Evolutionary conservation across 37 sponge, comb jelly and placozoan genomes (phyloP).

Genomic region (Aphrocallistes beatrix): DNA sequence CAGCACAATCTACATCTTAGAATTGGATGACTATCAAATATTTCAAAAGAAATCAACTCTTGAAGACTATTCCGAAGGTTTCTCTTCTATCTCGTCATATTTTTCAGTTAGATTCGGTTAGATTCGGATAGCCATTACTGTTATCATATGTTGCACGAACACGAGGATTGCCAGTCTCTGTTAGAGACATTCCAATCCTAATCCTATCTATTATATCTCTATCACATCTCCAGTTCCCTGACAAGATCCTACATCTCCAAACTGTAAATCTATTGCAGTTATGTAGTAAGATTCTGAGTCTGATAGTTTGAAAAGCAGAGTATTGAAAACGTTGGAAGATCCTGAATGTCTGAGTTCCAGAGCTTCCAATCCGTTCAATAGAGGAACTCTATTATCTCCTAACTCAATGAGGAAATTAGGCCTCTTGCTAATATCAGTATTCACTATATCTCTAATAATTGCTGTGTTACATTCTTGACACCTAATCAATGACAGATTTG

Average conservation of each 20-base stretch:
- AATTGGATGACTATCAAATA: no score
- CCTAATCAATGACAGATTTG: no score
- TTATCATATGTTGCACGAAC: not conserved
- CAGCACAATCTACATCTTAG: no score
- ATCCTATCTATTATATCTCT: not conserved
- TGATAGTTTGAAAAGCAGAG: not conserved
- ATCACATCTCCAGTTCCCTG: not conserved
- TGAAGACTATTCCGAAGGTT: no score
- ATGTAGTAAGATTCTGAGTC: not conserved
- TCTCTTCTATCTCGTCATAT: no score
- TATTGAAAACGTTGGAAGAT: not conserved
- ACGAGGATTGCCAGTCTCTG: not conserved
- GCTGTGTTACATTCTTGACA: not conserved
- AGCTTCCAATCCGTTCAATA: not conserved
- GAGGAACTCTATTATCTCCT: not conserved
- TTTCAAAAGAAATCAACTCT: no score
- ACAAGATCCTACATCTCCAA: not conserved
- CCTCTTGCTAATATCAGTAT: not conserved
- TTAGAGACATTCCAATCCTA: not conserved
- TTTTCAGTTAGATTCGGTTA: no score
- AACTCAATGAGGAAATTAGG: not conserved
- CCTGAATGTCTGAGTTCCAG: not conserved
- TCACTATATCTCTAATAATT: not conserved
- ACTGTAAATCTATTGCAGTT: slow-evolving; percentile 1
- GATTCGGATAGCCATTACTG: not conserved